Conservation (phyloP, 2,797 vertebrate genomes). For the Catostomus latipinnis region DNA sequence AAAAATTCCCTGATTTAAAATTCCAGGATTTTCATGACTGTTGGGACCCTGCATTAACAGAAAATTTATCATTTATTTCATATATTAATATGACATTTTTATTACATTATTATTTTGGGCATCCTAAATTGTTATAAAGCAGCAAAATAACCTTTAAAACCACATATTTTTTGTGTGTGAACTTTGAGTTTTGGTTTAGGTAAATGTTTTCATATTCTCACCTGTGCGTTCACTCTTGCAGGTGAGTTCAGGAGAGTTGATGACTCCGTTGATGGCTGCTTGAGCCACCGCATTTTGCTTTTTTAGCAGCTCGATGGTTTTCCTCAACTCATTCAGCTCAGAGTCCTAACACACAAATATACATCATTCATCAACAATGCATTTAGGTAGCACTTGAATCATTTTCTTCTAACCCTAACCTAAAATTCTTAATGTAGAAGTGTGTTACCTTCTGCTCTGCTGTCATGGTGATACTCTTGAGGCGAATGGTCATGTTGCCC, state of each 20-base stretch:
- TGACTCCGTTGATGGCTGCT: constrained; percentile 97
- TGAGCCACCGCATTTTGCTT: constrained; percentile 97
- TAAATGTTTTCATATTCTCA: constrained; percentile 10
- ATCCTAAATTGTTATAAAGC: too few relatives aligned
- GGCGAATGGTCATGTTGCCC: constrained; percentile 96
- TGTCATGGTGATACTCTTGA: constrained; percentile 96
- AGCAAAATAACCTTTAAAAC: too few relatives aligned
- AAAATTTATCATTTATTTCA: too few relatives aligned
- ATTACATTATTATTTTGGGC: too few relatives aligned
- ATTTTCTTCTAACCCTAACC: neutral
- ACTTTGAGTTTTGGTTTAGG: too few relatives aligned
- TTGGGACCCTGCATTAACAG: too few relatives aligned
- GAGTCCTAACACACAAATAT: constrained; percentile 83
- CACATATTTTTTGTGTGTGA: too few relatives aligned
- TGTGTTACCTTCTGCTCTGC: constrained; percentile 92
- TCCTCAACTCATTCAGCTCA: constrained; percentile 93
- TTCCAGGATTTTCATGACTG: too few relatives aligned
- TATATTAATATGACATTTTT: too few relatives aligned
- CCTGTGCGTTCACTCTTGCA: constrained; percentile 82
- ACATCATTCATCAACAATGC: constrained; percentile 1
- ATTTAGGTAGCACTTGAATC: neutral
- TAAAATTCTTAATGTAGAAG: too few relatives aligned
- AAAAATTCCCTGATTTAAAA: too few relatives aligned
- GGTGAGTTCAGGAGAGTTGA: constrained; percentile 93
- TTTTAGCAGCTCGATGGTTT: constrained; percentile 95